Base-by-base conservation (phyloP, 2,113 vertebrate genomes). In the Apistogramma diplotaenia region DNA sequence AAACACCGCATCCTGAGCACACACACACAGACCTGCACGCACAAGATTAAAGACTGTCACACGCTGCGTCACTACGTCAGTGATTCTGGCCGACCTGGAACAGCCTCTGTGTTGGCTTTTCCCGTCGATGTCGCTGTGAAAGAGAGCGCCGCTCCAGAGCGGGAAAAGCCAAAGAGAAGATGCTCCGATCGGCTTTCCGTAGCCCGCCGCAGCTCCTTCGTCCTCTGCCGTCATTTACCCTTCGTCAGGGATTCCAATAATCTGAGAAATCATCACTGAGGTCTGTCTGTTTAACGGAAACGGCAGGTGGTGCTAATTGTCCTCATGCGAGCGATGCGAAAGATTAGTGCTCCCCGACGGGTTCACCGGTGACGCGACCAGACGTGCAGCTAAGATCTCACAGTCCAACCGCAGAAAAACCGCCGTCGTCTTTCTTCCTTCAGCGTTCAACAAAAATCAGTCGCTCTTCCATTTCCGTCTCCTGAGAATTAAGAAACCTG, bases 251-350 rank as follows among this genome's bases (percentile, higher is more conserved):
- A 37, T 65, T 70, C 9, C 9, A 35, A 35, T 58, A 23, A 62
- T 74, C 49, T 74, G 79, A 75, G 81, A 51, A 67, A 21, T 21
- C 21, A 5, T 65, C 58, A 23, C 21, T 21, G 23, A 55, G 8
- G 18, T 75, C 74, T 8, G 67, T 21, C 31, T 35, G 78, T 76
- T 76, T n/a, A 10, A 8, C 6, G 9, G 19, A 75, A 80, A 25
- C 62, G 54, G 56, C 79, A 51, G 78, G 49, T 57, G 85, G 85
- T 75, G 78, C 85, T 85, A 71, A 57, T 57, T 59, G 21, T 8
- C 18, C 67, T 19, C 16, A 25, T 3, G 21, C 21, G 15, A 19
- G 19, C 16, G 1, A 15, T 46, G 43, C 51, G 57, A 60, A 46
- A 51, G 15, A 65, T 78, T 11, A 43, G 25, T 29, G 16, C 0